These are phyloP conservation scores for Meloidogyne hapla DNA, from an alignment of 1,140 invertebrate genomes.

Conservation along the genomic window DNA sequence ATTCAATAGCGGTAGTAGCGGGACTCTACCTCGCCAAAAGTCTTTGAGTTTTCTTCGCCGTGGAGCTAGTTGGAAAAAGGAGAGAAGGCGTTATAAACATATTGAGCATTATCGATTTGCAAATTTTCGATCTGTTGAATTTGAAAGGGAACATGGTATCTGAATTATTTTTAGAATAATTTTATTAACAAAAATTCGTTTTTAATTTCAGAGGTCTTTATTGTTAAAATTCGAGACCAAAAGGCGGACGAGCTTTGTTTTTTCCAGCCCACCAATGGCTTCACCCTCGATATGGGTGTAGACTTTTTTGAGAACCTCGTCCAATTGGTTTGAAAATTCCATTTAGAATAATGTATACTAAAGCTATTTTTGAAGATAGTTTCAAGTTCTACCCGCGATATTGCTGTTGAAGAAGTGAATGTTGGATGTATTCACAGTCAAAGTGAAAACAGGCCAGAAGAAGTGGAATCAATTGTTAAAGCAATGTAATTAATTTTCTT, in stretches of 20 bases:
- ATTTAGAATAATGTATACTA: no score
- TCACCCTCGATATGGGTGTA: conserved; percentile 30
- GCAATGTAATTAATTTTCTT: conserved; percentile 11
- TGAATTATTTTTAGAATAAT: not conserved
- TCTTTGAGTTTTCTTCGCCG: conserved; percentile 29
- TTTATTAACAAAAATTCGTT: not conserved
- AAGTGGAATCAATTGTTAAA: conserved; percentile 22
- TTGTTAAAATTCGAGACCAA: conserved; percentile 38
- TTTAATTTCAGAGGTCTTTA: conserved; percentile 30
- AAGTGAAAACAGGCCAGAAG: conserved; percentile 21
- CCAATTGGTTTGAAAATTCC: conserved; percentile 2
- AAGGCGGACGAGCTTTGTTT: conserved; percentile 42
- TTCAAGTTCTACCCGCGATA: conserved; percentile 23
- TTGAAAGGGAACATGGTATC: conserved; percentile 23
- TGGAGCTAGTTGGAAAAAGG: conserved; percentile 30
- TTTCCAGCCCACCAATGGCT: conserved; percentile 37
- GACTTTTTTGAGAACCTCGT: conserved; percentile 36
- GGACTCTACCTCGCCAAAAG: conserved; percentile 37
- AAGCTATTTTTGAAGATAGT: conserved; percentile 4
- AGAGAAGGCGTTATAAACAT: conserved; percentile 36
- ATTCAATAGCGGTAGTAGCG: conserved; percentile 15
- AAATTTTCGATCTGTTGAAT: conserved; percentile 30
- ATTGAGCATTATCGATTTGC: conserved; percentile 30
- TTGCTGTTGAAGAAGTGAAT: conserved; percentile 16
- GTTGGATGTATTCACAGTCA: conserved; percentile 14